Conservation (phyloP, 1,140 invertebrate genomes). For the Reticulitermes speratus region DNA sequence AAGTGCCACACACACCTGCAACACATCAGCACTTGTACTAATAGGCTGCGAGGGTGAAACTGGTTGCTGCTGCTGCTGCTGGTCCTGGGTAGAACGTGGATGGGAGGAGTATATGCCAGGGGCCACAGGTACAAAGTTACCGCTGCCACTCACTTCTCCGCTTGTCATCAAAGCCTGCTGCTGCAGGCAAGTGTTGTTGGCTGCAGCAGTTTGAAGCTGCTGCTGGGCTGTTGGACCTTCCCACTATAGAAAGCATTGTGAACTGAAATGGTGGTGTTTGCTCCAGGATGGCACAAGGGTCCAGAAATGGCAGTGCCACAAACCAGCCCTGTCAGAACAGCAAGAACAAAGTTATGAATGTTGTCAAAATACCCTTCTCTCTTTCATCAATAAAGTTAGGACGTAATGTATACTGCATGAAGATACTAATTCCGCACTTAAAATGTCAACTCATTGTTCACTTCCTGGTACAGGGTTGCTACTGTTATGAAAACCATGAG, state of each 20-base stretch:
- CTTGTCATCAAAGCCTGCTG: slow-evolving; percentile 36
- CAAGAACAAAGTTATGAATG: slow-evolving; percentile 22
- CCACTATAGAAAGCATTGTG: slow-evolving; percentile 39
- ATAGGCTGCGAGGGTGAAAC: slow-evolving; percentile 46
- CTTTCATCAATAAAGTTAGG: too few species aligned
- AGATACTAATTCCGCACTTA: too few species aligned
- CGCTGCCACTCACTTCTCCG: slow-evolving; percentile 35
- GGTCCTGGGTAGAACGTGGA: slow-evolving; percentile 36
- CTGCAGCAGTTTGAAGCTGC: slow-evolving; percentile 26
- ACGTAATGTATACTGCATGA: too few species aligned
- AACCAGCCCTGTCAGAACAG: slow-evolving; percentile 44
- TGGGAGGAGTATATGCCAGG: slow-evolving; percentile 38
- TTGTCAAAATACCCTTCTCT: neutral
- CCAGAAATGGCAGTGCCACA: slow-evolving; percentile 45
- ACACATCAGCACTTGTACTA: slow-evolving; percentile 50
- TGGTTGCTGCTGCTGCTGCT: slow-evolving; percentile 26
- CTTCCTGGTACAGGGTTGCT: too few species aligned
- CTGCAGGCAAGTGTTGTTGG: slow-evolving; percentile 36
- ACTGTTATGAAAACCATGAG: too few species aligned
- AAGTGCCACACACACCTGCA: slow-evolving; percentile 43
- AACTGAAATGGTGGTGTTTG: slow-evolving; percentile 42
- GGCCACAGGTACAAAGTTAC: slow-evolving; percentile 35
- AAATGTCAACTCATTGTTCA: too few species aligned
- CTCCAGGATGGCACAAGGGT: slow-evolving; percentile 43
- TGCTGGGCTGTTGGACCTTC: slow-evolving; percentile 24